phyloP scores from a whole-genome alignment of 2,888 invertebrate species.

The Sthenelais limicola region DNA sequence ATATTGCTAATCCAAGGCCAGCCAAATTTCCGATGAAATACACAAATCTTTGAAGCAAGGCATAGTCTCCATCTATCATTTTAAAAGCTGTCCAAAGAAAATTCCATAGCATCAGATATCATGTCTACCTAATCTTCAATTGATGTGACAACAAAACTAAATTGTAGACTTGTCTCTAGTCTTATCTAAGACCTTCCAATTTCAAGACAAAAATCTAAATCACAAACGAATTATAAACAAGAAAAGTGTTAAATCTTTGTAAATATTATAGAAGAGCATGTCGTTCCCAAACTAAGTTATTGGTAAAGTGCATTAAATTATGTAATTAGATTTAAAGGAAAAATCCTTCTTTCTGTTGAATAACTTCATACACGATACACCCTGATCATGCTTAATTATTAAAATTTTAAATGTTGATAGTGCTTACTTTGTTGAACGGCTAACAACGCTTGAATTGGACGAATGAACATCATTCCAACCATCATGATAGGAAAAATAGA shows the following conservation, averaged over 20 bases:
- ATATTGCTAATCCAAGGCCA: conserved; percentile 91
- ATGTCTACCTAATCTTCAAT: conserved; percentile 3
- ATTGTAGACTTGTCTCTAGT: background rate
- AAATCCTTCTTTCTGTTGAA: too few species aligned
- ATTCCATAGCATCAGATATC: too few species aligned
- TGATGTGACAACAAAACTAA: conserved; percentile 4
- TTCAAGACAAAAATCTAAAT: background rate
- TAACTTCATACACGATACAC: too few species aligned
- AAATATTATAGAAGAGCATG: too few species aligned
- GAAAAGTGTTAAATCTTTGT: background rate
- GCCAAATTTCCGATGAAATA: conserved; percentile 94
- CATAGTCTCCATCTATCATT: conserved; percentile 93
- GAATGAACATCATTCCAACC: conserved; percentile 98
- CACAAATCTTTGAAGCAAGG: conserved; percentile 90
- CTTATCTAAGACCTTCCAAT: background rate
- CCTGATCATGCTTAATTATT: too few species aligned
- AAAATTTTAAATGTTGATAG: too few species aligned
- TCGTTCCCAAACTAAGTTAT: too few species aligned
- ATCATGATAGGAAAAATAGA: conserved; percentile 99
- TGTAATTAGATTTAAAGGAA: too few species aligned
- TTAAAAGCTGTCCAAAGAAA: conserved; percentile 91
- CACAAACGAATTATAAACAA: background rate
- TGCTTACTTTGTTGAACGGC: conserved; percentile 78
- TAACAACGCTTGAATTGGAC: conserved; percentile 96
- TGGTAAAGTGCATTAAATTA: too few species aligned